These are phyloP conservation scores for Eulemur macaco DNA, from an alignment of 2,113 vertebrate species.

Conservation along the genomic window DNA sequence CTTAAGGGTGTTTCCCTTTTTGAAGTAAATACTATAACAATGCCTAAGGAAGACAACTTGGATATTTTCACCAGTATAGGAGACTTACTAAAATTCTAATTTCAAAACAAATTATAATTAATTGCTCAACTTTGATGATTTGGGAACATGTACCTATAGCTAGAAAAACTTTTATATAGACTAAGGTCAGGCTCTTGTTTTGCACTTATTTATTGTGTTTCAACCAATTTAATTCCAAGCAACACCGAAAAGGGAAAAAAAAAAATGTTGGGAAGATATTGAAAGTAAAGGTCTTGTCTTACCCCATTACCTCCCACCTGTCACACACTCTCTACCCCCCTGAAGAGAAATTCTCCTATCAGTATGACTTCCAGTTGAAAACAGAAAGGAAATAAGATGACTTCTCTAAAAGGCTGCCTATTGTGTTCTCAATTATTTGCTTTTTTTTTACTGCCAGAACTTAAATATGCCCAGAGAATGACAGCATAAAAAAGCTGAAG, in stretches of 20 bases:
- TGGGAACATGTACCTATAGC: background rate
- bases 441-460: background rate
- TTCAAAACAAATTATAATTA: background rate
- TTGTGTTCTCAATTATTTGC: background rate
- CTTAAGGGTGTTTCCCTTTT: background rate
- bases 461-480: constrained; percentile 28
- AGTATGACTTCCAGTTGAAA: background rate
- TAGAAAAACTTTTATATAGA: background rate
- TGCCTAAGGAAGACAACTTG: background rate
- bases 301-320: background rate
- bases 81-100: constrained; percentile 39
- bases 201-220: background rate
- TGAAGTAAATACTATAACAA: constrained; percentile 51
- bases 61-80: background rate
- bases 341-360: background rate
- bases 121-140: background rate
- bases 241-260: background rate
- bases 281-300: background rate
- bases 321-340: background rate
- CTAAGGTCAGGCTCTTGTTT: background rate
- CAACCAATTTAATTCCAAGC: background rate
- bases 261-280: background rate
- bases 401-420: constrained; percentile 19
- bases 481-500: background rate
- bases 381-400: background rate